Percentiles rank a stretch among this genome's conserved stretches.
These are phyloP conservation scores for Drosophila atroscutellata DNA, from an alignment of 2,888 invertebrate genomes.

Conservation along the genomic window DNA sequence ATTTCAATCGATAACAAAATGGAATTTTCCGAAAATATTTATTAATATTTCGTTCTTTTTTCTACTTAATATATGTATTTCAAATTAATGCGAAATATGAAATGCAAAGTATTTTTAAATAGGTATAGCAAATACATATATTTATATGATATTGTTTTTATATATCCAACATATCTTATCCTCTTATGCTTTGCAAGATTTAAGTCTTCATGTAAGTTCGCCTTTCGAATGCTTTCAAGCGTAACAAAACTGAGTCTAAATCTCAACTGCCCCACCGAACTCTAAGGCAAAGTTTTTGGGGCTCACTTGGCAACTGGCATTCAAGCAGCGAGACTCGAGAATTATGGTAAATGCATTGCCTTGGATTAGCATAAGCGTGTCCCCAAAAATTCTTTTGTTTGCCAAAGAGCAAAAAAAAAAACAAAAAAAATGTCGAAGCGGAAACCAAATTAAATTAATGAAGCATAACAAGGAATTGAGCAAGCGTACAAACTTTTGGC, in stretches of 20 bases:
- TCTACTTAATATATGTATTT: neutral
- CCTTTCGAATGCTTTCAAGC: slow-evolving; percentile 3
- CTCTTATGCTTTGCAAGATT: neutral
- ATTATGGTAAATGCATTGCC: slow-evolving; percentile 52
- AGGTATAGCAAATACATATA: neutral
- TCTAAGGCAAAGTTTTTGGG: neutral
- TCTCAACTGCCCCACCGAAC: neutral
- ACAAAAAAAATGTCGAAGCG: slow-evolving; percentile 29
- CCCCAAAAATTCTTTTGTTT: slow-evolving; percentile 45
- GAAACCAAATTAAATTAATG: slow-evolving; percentile 73
- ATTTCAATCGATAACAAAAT: neutral
- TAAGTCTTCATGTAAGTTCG: too few species aligned
- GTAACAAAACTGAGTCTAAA: neutral
- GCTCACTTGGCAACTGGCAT: slow-evolving; percentile 14
- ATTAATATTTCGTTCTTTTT: neutral
- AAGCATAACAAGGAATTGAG: slow-evolving; percentile 61
- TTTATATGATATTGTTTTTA: neutral
- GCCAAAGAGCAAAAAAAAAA: neutral
- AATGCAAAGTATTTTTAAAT: neutral
- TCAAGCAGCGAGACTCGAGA: slow-evolving; percentile 12
- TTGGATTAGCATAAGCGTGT: slow-evolving; percentile 71
- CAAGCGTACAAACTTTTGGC: slow-evolving; percentile 58
- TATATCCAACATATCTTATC: neutral
- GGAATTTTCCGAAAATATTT: neutral
- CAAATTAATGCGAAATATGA: neutral